phyloP scores from a whole-genome alignment of 2,888 invertebrate species.

The Mythimna impura region DNA sequence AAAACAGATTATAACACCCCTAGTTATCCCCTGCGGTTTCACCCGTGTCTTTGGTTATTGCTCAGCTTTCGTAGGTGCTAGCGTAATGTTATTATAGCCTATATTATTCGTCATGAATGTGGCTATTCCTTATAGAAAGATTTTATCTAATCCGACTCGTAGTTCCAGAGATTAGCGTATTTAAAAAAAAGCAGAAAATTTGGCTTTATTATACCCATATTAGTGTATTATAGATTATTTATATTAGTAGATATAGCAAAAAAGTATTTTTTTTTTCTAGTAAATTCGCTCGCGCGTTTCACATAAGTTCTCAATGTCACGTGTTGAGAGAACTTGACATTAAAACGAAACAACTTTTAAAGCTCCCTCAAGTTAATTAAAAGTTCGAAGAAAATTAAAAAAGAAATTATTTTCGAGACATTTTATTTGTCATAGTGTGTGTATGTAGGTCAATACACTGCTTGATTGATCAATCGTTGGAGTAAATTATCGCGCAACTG shows the following conservation, averaged over 20 bases:
- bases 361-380: constrained; percentile 66
- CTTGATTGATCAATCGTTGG: constrained; percentile 47
- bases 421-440: constrained; percentile 27
- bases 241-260: too few species aligned
- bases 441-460: constrained; percentile 1
- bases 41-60: too few species aligned
- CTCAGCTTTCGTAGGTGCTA: too few species aligned
- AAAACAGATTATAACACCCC: constrained; percentile 6
- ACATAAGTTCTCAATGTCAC: constrained; percentile 39
- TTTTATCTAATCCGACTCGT: too few species aligned
- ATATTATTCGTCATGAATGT: too few species aligned
- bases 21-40: background rate
- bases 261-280: too few species aligned
- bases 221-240: too few species aligned
- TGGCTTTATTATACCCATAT: too few species aligned
- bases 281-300: constrained; percentile 1
- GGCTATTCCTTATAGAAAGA: too few species aligned
- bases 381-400: constrained; percentile 58
- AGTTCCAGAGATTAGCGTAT: too few species aligned
- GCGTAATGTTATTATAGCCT: too few species aligned
- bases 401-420: constrained; percentile 42
- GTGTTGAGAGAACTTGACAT: constrained; percentile 41
- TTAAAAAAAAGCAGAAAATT: too few species aligned
- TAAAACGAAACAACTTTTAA: constrained; percentile 54
- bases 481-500: constrained; percentile 45